phyloP scores from a whole-genome alignment of 2,888 invertebrate species.

The Eristalis tenax region DNA sequence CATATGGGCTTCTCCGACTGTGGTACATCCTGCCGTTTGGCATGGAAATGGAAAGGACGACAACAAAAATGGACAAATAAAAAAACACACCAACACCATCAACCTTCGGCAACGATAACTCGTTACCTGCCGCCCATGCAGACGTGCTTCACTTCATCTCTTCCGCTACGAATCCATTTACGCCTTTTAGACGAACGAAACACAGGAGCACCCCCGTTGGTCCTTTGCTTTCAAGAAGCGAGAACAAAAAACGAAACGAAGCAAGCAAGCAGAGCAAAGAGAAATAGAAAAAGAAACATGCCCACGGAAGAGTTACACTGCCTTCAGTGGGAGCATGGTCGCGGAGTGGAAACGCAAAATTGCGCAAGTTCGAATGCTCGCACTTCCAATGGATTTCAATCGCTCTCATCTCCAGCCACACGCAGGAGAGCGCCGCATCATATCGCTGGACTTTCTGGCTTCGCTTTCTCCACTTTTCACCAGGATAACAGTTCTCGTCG shows the following conservation, averaged over 20 bases:
- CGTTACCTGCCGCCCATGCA: constrained; percentile 25
- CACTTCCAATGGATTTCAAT: constrained; percentile 4
- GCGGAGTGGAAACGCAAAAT: constrained; percentile 13
- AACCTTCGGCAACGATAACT: constrained; percentile 21
- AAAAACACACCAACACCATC: neutral
- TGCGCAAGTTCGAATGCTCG: constrained; percentile 61
- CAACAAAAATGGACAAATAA: too few relatives aligned
- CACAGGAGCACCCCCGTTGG: constrained; percentile 1
- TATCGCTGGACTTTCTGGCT: neutral
- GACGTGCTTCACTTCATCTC: constrained; percentile 25
- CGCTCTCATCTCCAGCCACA: neutral
- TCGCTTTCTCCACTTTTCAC: neutral
- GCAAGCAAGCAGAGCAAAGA: neutral
- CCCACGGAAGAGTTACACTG: neutral
- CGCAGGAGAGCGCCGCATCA: constrained; percentile 40
- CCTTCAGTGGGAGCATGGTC: neutral
- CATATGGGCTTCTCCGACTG: constrained; percentile 35
- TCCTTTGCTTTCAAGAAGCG: neutral
- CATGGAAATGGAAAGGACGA: neutral
- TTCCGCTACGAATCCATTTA: constrained; percentile 48
- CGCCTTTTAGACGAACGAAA: constrained; percentile 25
- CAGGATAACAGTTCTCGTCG: neutral
- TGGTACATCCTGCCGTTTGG: neutral
- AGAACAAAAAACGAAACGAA: neutral
- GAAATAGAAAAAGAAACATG: neutral